Conservation (phyloP, 2,113 vertebrate species). For the Pluvianellus socialis region DNA sequence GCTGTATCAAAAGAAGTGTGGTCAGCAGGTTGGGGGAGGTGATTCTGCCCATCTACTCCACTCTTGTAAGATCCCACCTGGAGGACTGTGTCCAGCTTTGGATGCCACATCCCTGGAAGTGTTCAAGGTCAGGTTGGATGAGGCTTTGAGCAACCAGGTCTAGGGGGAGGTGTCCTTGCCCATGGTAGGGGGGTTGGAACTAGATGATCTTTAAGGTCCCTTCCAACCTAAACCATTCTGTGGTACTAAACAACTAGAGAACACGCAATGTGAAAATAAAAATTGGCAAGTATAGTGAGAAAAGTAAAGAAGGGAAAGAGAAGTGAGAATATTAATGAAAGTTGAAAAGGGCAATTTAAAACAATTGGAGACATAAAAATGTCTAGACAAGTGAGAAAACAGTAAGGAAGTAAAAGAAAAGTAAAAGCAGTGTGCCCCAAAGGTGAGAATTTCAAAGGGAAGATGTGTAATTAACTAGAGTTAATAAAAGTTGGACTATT, state of each 20-base stretch:
- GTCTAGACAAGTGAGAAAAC: conserved; percentile 10
- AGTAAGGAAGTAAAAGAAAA: background rate
- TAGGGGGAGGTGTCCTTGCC: no score
- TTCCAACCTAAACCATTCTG: no score
- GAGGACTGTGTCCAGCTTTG: no score
- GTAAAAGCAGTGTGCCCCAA: background rate
- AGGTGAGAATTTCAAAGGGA: conserved; percentile 38
- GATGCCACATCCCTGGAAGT: no score
- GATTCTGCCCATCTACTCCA: no score
- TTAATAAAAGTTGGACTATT: background rate
- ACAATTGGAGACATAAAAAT: background rate
- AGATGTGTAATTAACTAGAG: background rate
- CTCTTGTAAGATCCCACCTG: no score
- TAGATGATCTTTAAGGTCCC: no score
- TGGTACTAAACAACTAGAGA: background rate
- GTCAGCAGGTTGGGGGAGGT: no score
- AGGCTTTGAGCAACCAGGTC: no score
- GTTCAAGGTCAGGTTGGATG: no score
- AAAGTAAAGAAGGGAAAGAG: background rate
- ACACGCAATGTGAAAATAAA: background rate
- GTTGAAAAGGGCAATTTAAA: background rate
- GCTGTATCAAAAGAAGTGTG: no score
- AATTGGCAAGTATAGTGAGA: background rate
- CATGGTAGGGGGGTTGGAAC: no score
- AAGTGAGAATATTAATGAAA: background rate